Evolutionary conservation across 2,888 invertebrate genomes (phyloP), one percentile per base, ranked within the genome.

Genomic region (Trichogramma dendrolimi): DNA sequence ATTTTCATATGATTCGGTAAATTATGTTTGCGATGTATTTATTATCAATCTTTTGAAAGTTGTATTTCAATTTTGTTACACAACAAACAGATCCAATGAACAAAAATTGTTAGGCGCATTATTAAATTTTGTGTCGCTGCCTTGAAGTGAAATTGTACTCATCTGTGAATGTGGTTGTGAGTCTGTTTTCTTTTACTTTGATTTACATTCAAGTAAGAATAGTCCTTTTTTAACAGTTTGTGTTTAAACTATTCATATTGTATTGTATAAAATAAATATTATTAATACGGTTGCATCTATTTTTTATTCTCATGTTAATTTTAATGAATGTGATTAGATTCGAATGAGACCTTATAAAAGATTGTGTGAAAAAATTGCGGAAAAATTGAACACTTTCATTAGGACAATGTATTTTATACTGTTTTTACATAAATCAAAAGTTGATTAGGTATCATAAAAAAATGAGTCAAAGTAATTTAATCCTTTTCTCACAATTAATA

Each of bases 201-300:
- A 43, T 61, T 54, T 61, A 61, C 53, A 62, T 65, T 62, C 48
- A 63, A 56, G 11, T 53, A 27, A 41, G 53, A 47, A 63, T 59
- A 63, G 60, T 55, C 38, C 10, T 63, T 61, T 59, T 55, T 60
- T 53, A 58, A 48, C 55, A 60, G 55, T 11, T 48, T 62, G 50
- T 55, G 55, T 60, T 61, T 65, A 52, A 63, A 66, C 58, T 66
- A 48, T 57, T 63, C 60, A 47, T 59, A 56, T 61, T 52, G 55
- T 63, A 63, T 55, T 57, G 59, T 66, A 55, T 66, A 63, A 58
- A 66, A 63, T 63, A 63, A 66, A 63, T 61, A 63, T 65, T 61
- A 58, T 63, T 54, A 58, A 62, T 63, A 61, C 61, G 52, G 53
- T 58, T 61, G 55, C 50, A 49, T 58, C 11, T n/a, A 55, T 62